Percentiles rank a stretch among this genome's conserved stretches.
Evolutionary conservation across 2,888 invertebrate species (phyloP).

Genomic region (Limulus polyphemus): DNA sequence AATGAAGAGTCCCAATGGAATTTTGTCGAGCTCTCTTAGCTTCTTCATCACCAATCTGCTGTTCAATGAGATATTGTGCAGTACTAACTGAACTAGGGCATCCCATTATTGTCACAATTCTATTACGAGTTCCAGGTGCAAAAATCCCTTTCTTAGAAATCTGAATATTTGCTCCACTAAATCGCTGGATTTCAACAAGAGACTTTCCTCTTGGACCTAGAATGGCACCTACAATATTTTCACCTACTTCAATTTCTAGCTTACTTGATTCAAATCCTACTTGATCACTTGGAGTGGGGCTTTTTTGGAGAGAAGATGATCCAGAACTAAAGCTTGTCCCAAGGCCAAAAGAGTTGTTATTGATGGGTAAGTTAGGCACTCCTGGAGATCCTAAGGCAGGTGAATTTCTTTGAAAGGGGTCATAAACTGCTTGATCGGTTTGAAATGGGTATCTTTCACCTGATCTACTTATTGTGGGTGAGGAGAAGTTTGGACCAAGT

Average conservation of each 20-base stretch:
- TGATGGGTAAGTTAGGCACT: slow-evolving; percentile 41
- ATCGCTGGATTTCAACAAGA: slow-evolving; percentile 91
- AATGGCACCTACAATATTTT: slow-evolving; percentile 92
- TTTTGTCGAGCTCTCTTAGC: slow-evolving; percentile 80
- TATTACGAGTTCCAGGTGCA: slow-evolving; percentile 92
- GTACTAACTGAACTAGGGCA: slow-evolving; percentile 72
- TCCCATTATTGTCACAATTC: slow-evolving; percentile 91
- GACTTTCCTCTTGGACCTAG: slow-evolving; percentile 93
- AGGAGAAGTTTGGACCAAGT: slow-evolving; percentile 20
- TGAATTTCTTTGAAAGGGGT: slow-evolving; percentile 28
- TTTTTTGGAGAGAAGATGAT: slow-evolving; percentile 33
- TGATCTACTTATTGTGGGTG: slow-evolving; percentile 23
- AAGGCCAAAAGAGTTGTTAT: slow-evolving; percentile 78
- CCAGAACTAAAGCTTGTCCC: slow-evolving; percentile 43
- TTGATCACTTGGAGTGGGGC: slow-evolving; percentile 31
- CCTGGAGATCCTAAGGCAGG: slow-evolving; percentile 28
- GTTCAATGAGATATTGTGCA: slow-evolving; percentile 91
- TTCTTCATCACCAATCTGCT: slow-evolving; percentile 92
- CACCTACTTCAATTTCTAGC: slow-evolving; percentile 73
- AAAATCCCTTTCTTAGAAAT: slow-evolving; percentile 97
- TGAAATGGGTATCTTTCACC: slow-evolving; percentile 23
- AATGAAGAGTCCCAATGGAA: slow-evolving; percentile 21
- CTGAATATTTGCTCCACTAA: slow-evolving; percentile 94
- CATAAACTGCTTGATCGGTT: slow-evolving; percentile 20
- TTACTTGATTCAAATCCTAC: slow-evolving; percentile 39